phyloP scores from a whole-genome alignment of 2,888 invertebrate species.

The Xestobium rufovillosum region DNA sequence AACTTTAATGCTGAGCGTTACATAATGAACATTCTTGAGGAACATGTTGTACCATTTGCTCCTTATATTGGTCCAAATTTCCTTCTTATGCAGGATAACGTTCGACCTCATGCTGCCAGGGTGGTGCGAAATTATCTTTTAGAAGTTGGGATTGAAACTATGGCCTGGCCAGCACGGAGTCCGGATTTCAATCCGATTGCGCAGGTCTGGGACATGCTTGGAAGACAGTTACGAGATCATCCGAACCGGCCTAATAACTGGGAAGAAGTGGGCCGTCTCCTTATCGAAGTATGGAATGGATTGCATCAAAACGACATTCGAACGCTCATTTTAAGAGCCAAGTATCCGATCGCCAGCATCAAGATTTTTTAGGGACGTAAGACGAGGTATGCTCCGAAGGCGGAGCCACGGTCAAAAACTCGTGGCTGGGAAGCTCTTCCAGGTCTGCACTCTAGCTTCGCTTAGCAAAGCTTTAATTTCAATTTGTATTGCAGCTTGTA shows the following conservation, averaged over 20 bases:
- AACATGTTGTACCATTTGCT: conserved; percentile 12
- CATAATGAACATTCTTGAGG: conserved; percentile 10
- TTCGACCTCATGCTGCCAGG: conserved; percentile 9
- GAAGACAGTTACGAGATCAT: no score
- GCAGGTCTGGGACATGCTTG: conserved; percentile 16
- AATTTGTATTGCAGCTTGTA: no score
- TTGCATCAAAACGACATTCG: no score
- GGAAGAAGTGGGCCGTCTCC: conserved; percentile 4
- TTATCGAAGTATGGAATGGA: no score
- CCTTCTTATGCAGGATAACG: conserved; percentile 15
- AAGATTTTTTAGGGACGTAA: no score
- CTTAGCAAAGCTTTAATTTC: no score
- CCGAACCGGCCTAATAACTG: conserved; percentile 11
- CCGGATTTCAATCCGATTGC: conserved; percentile 16
- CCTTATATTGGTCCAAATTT: conserved; percentile 10
- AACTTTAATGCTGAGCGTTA: conserved; percentile 11
- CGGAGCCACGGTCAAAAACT: no score
- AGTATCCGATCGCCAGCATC: no score
- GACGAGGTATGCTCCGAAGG: no score
- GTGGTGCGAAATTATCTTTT: conserved; percentile 14
- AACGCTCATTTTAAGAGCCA: no score
- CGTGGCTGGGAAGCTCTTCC: no score
- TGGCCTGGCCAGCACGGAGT: conserved; percentile 10
- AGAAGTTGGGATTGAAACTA: conserved; percentile 12
- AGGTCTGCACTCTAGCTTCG: no score